A percentile compares a stretch with the other conserved stretches of the same genome.
phyloP scores from a whole-genome alignment of 2,797 vertebrate genomes.

The Loriculus beryllinus region DNA sequence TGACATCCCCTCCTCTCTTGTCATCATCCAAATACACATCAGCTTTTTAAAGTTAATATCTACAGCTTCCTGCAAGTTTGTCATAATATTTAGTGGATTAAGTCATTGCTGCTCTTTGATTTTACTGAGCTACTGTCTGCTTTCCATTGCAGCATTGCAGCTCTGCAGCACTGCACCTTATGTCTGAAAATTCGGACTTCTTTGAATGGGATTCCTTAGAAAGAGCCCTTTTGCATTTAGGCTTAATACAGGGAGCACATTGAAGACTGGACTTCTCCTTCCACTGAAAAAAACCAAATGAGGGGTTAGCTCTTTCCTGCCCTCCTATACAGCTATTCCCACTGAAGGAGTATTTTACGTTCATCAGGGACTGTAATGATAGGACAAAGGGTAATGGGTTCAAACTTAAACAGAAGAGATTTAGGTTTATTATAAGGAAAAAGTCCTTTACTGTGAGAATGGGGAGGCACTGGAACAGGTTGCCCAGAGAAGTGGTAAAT shows the following conservation, averaged over 20 bases:
- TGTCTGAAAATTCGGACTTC: not conserved
- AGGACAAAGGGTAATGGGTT: not conserved
- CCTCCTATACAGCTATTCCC: not conserved
- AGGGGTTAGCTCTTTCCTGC: not conserved
- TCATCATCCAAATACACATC: not conserved
- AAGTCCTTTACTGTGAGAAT: not conserved
- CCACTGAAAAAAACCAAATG: not conserved
- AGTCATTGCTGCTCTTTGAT: rapidly evolving
- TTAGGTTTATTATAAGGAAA: not conserved
- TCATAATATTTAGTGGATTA: not conserved
- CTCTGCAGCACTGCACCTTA: not conserved
- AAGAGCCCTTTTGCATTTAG: not conserved
- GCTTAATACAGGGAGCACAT: not conserved
- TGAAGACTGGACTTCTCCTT: not conserved
- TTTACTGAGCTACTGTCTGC: not conserved
- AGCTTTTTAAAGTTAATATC: not conserved
- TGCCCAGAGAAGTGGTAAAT: not conserved
- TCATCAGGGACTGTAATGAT: not conserved
- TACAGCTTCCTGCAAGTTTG: not conserved
- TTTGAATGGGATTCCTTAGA: not conserved
- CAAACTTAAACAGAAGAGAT: not conserved
- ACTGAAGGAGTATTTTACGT: not conserved
- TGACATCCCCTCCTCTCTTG: not conserved
- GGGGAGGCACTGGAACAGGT: not conserved
- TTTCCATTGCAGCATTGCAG: not conserved